Base-by-base conservation (phyloP, 2,113 vertebrate genomes). In the Caretta caretta region DNA sequence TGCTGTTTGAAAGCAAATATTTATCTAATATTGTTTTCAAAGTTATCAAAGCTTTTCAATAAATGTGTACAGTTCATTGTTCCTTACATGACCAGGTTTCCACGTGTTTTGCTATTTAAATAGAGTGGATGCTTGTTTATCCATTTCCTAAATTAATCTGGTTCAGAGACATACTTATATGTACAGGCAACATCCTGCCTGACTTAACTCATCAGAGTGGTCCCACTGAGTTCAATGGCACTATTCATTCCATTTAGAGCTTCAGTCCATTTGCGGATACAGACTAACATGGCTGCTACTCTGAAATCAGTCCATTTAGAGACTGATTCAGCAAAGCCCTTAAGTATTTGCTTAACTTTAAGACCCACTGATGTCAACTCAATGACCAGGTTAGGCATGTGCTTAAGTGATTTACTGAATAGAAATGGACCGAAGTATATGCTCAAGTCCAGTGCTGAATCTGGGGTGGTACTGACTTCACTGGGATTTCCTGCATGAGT, bases 41-140 rank as follows among this genome's bases (percentile, higher is more conserved):
- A 93, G 57, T 12, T 81, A 95, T 85, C 57, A 22, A 22, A 93
- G 57, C 75, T 89, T 82, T 81, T 42, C 91, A 92, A 56, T 54
- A 93, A 76, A 4, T 62, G 59, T 19, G 88, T 83, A 8, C 16
- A 56, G 16, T 87, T 92, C 4, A 80, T 48, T 78, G 51, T 85
- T 90, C 54, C 46, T 85, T 29, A n/a, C 14, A 88, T 75, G 0
- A 13, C 82, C 46, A 19, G 19, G 0, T 59, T 90, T 88, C 46
- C 25, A 88, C 42, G 5, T 1, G 62, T 75, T 88, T 76, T 65
- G 2, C 57, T 65, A 27, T n/a, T 87, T 7, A 54, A 20, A 53
- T 5, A 5, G 22, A 59, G 12, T 38, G 46, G 5, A 1, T 80
- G 5, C 50, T 84, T 50, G 90, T 80, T 31, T 65, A 35, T 49